phyloP scores from a whole-genome alignment of 2,113 vertebrate genomes.

The Cisticola juncidis region DNA sequence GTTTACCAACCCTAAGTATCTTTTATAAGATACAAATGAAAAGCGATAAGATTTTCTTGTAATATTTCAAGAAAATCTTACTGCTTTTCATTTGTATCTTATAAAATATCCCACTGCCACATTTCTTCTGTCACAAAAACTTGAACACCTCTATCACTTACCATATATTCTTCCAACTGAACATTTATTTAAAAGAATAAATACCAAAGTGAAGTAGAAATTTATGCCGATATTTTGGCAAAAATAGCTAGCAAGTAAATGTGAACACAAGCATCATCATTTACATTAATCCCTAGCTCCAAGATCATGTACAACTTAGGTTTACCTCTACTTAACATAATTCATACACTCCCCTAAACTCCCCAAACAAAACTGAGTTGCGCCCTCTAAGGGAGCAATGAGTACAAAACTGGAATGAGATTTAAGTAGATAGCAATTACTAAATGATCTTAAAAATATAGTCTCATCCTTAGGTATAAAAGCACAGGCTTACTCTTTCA shows the following conservation, averaged over 20 bases:
- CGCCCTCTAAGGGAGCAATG: neutral
- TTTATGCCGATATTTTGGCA: neutral
- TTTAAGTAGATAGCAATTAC: neutral
- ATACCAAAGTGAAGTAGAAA: neutral
- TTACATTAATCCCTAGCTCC: neutral
- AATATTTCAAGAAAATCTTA: neutral
- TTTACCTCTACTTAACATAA: neutral
- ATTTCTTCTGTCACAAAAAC: neutral
- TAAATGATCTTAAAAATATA: neutral
- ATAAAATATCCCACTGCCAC: neutral
- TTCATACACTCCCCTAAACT: neutral
- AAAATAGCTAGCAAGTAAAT: neutral
- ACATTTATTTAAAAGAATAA: neutral
- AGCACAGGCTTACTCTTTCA: neutral
- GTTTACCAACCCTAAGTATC: neutral
- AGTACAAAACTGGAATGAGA: neutral
- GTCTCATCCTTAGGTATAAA: neutral
- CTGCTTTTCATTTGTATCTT: neutral
- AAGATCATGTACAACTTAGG: fast-evolving
- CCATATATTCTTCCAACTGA: neutral
- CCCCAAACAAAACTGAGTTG: neutral
- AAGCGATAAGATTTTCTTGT: no score
- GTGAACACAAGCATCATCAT: neutral
- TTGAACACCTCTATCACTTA: neutral
- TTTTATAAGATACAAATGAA: no score